Evolutionary conservation across 2,797 vertebrate species (phyloP).

Genomic region (Gymnopithys bicolor): DNA sequence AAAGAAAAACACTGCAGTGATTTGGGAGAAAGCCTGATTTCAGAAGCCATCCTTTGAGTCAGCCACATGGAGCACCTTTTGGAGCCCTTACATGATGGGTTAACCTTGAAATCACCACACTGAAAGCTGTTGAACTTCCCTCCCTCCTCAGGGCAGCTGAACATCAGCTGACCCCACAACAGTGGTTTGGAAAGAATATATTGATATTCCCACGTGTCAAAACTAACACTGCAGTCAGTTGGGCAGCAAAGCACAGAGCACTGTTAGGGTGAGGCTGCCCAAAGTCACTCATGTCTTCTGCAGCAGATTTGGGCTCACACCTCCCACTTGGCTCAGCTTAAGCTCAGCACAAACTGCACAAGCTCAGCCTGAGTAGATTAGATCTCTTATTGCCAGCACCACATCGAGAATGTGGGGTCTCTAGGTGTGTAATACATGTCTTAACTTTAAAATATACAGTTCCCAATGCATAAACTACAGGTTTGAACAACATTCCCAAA

Average conservation of each 20-base stretch:
- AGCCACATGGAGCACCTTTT: not conserved
- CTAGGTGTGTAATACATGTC: not conserved
- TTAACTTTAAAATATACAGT: not conserved
- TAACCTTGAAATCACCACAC: not conserved
- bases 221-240: not conserved
- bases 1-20: not conserved
- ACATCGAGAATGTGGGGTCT: rapidly evolving
- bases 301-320: not conserved
- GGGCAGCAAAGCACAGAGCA: not conserved
- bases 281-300: not conserved
- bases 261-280: not conserved
- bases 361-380: not conserved
- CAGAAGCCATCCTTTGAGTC: not conserved
- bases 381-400: not conserved
- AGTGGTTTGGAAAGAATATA: not conserved
- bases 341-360: not conserved
- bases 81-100: not conserved
- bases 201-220: not conserved
- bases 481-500: not conserved
- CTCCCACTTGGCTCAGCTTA: not conserved
- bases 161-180: not conserved
- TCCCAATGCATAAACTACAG: not conserved
- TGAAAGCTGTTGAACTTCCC: not conserved
- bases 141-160: not conserved
- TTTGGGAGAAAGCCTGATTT: not conserved